These are phyloP conservation scores for Tribolium freemani DNA, from an alignment of 2,888 invertebrate species.

Conservation along the genomic window DNA sequence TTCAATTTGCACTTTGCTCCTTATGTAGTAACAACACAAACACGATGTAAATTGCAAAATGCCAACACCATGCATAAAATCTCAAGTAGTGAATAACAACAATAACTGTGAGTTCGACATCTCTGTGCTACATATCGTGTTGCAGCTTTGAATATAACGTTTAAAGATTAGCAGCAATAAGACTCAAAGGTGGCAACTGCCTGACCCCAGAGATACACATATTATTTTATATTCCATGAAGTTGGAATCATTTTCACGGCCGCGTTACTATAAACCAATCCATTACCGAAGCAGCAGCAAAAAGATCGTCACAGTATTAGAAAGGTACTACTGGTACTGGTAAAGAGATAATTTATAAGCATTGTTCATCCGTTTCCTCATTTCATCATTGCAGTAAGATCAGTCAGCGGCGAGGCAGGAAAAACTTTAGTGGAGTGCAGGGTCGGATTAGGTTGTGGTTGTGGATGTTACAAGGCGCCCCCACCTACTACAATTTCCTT, in stretches of 20 bases:
- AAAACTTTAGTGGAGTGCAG: too few species aligned
- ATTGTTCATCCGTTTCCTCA: constrained; percentile 28
- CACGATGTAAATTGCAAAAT: constrained; percentile 51
- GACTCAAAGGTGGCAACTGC: neutral
- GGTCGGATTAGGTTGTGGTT: too few species aligned
- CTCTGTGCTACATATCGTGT: constrained; percentile 30
- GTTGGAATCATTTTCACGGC: neutral
- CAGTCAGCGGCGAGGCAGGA: neutral
- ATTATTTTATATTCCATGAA: neutral
- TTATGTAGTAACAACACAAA: constrained; percentile 41
- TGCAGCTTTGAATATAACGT: constrained; percentile 20
- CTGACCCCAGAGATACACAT: neutral
- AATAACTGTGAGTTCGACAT: constrained; percentile 46
- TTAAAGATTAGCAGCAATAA: constrained; percentile 10
- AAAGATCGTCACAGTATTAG: constrained; percentile 26
- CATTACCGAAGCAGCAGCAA: constrained; percentile 21
- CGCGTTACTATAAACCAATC: constrained; percentile 5
- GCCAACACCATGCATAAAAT: constrained; percentile 46
- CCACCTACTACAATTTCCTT: too few species aligned
- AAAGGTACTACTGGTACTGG: constrained; percentile 30
- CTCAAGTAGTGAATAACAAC: constrained; percentile 45
- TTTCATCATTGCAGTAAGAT: constrained; percentile 27
- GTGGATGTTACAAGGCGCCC: too few species aligned
- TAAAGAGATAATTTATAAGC: constrained; percentile 25
- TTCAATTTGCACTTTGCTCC: constrained; percentile 42